These are phyloP conservation scores for Lutjanus campechanus DNA, from an alignment of 2,797 vertebrate genomes.

Conservation along the genomic window DNA sequence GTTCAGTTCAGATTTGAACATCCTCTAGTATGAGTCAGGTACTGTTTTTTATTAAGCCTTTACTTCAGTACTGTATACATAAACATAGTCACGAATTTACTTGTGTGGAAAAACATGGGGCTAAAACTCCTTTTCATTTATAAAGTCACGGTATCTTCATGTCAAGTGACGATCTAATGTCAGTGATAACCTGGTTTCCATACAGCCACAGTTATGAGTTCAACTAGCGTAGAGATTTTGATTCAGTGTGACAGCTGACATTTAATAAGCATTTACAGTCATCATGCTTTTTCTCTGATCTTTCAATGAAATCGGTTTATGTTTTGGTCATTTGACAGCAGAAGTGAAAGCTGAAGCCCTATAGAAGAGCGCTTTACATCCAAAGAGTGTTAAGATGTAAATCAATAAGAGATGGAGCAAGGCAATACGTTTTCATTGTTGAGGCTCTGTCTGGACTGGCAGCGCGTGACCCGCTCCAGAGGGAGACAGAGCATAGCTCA, in stretches of 20 bases:
- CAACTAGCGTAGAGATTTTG: slow-evolving; percentile 23
- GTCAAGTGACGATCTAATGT: background rate
- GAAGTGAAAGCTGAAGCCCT: slow-evolving; percentile 34
- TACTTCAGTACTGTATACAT: slow-evolving; percentile 9
- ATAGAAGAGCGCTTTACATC: slow-evolving; percentile 62
- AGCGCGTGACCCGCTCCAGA: slow-evolving; percentile 78
- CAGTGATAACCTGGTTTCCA: background rate
- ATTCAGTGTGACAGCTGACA: slow-evolving; percentile 30
- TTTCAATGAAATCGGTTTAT: slow-evolving; percentile 20
- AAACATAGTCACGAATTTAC: background rate
- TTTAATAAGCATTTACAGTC: slow-evolving; percentile 23
- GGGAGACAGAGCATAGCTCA: slow-evolving; percentile 69
- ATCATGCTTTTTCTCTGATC: slow-evolving; percentile 3
- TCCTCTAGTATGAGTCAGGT: no score
- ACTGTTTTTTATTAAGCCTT: slow-evolving; percentile 20
- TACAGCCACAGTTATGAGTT: background rate
- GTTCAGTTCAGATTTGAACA: no score
- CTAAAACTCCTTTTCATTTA: background rate
- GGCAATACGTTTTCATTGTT: slow-evolving; percentile 82
- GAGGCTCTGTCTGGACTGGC: slow-evolving; percentile 75
- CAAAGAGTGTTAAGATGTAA: slow-evolving; percentile 79
- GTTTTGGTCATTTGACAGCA: slow-evolving; percentile 47
- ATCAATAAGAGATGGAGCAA: slow-evolving; percentile 83
- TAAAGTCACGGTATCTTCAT: background rate
- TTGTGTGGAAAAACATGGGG: background rate